Base-by-base conservation (phyloP, 2,888 invertebrate genomes). In the Polymixis flavicincta region DNA sequence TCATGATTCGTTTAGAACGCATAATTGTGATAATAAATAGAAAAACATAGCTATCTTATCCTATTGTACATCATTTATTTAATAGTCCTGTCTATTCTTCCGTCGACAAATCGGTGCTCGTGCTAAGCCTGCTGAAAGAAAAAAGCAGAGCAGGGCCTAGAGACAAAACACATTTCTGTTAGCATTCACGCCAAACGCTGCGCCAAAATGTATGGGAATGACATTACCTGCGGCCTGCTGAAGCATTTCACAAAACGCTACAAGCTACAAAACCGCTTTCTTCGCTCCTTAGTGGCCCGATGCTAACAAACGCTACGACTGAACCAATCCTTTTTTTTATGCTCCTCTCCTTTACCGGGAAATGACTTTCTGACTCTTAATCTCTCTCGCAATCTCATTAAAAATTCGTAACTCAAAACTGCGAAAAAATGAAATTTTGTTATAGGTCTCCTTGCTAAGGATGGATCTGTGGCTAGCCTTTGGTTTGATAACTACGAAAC, bases 371-470 rank as follows among this genome's bases (percentile, higher is more conserved):
- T 94, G 96, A 94, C 95, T 96, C 96, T 94, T 97, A 97, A 97
- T 97, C 95, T 97, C 95, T 95, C 95, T 93, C 91, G 96, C 96
- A 95, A 97, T 97, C 97, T 97, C 97, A 97, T 97, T 97, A 97
- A 96, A 97, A 97, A 97, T 97, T 97, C 97, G 97, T 97, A 97
- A 97, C 95, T 96, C 94, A 94, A 95, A 95, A 95, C 94, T 95
- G 96, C 94, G 93, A 94, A 96, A 95, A 96, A 96, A 95, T 94
- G 92, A 95, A 94, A 96, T 95, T 92, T 93, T 93, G 92, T 91
- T 93, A 94, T 92, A 90, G 90, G 89, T 89, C 79, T 85, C 78
- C 84, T 87, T 86, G 79, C 77, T 73, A 55, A 78, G 77, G 75
- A 72, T 78, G 73, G 65, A 70, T 80, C 55, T 55, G 60, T 42